A percentile compares a stretch with the other conserved stretches of the same genome.
phyloP scores from a whole-genome alignment of 1,140 invertebrate species.

The Callitettix versicolor region DNA sequence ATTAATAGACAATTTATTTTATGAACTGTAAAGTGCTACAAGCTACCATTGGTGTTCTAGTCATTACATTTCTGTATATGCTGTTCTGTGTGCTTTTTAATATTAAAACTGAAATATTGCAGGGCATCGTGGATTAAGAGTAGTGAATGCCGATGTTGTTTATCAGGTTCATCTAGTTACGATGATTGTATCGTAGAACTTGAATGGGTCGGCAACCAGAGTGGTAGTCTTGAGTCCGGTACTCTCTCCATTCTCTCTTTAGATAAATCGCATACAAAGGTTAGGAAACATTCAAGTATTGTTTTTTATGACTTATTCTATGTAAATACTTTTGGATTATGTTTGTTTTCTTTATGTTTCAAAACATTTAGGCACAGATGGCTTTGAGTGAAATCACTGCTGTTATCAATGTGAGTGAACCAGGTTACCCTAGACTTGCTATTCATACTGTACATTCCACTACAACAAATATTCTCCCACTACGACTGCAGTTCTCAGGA shows the following conservation, averaged over 20 bases:
- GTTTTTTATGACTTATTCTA: not conserved
- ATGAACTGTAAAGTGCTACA: too few species aligned
- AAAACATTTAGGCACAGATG: conserved; percentile 45
- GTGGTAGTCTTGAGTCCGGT: conserved; percentile 49
- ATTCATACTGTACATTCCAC: conserved; percentile 55
- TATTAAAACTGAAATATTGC: too few species aligned
- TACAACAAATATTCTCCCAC: conserved; percentile 32
- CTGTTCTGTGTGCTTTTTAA: too few species aligned
- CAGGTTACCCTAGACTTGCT: conserved; percentile 57
- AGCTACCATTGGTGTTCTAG: too few species aligned
- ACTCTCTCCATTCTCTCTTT: conserved; percentile 55
- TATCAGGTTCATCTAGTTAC: conserved; percentile 45
- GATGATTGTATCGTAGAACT: conserved; percentile 69
- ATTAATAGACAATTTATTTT: too few species aligned
- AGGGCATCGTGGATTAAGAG: conserved; percentile 71
- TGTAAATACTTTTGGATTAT: not conserved
- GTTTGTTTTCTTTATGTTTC: conserved; percentile 14
- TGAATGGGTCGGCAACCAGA: conserved; percentile 57
- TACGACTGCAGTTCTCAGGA: conserved; percentile 61
- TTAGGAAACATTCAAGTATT: conserved; percentile 6
- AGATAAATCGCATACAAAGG: conserved; percentile 22
- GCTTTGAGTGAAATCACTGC: conserved; percentile 59
- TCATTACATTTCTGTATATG: too few species aligned
- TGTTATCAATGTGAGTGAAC: conserved; percentile 62
- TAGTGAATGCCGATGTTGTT: conserved; percentile 57